These are phyloP conservation scores for Chouioia cunea DNA, from an alignment of 2,888 invertebrate species.

Conservation along the genomic window DNA sequence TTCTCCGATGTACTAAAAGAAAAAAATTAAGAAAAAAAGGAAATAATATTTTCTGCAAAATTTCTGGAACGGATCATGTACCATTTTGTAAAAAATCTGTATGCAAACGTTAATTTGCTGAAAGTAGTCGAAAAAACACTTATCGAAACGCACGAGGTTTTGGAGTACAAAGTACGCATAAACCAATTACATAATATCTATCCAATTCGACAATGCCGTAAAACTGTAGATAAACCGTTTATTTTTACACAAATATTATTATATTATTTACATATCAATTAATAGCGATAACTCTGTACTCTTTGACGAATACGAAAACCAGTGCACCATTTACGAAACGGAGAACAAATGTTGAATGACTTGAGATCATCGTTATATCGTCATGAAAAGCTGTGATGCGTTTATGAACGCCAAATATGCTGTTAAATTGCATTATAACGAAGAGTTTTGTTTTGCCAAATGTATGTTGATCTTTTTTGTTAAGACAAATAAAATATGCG, in stretches of 20 bases:
- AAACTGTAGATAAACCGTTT: not conserved
- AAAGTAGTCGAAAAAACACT: conserved; percentile 8
- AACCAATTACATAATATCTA: not conserved
- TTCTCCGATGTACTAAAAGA: too few species aligned
- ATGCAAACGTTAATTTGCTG: not conserved
- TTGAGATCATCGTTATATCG: conserved; percentile 22
- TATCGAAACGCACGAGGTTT: conserved; percentile 5
- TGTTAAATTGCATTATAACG: conserved; percentile 32
- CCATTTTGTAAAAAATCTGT: conserved; percentile 11
- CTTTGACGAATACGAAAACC: not conserved
- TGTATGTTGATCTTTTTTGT: conserved; percentile 1
- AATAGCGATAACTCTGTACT: too few species aligned
- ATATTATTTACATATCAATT: too few species aligned
- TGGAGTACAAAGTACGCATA: conserved; percentile 32
- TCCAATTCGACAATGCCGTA: conserved; percentile 1
- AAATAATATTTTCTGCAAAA: too few species aligned
- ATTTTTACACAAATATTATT: too few species aligned
- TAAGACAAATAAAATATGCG: too few species aligned
- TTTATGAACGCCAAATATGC: conserved; percentile 31
- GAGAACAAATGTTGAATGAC: conserved; percentile 13
- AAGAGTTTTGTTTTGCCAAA: conserved; percentile 7
- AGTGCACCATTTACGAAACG: conserved; percentile 21
- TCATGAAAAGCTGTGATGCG: conserved; percentile 41
- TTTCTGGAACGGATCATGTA: conserved; percentile 10
- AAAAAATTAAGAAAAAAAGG: too few species aligned